Percentiles rank a stretch among this genome's conserved stretches.
Evolutionary conservation across 1,140 invertebrate genomes (phyloP).

Genomic region (Musca domestica): DNA sequence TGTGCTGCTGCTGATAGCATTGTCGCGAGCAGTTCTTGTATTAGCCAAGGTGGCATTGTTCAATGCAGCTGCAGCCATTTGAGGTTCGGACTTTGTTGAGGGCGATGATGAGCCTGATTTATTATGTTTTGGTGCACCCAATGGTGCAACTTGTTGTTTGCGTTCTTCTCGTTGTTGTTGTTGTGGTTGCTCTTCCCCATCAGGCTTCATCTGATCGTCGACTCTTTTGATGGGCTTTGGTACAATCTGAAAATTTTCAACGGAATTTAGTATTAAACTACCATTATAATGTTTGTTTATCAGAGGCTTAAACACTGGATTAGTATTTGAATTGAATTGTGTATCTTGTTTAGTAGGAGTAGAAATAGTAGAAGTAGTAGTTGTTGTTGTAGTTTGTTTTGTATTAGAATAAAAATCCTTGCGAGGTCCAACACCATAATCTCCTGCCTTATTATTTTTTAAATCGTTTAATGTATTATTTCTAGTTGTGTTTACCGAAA

Average conservation of each 20-base stretch:
- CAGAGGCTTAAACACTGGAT: slow-evolving; percentile 2
- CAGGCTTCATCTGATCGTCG: slow-evolving; percentile 26
- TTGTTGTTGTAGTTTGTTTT: slow-evolving; percentile 14
- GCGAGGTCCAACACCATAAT: slow-evolving; percentile 21
- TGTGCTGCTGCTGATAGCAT: slow-evolving; percentile 29
- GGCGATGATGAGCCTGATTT: slow-evolving; percentile 29
- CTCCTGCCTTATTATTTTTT: slow-evolving; percentile 3
- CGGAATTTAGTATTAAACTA: slow-evolving; percentile 51
- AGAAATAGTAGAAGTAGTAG: background rate
- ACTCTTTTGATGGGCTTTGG: slow-evolving; percentile 34
- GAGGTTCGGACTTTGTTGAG: slow-evolving; percentile 11
- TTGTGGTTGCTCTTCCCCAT: background rate
- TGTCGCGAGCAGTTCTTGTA: slow-evolving; percentile 16
- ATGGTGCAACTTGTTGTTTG: slow-evolving; percentile 34
- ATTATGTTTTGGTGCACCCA: slow-evolving; percentile 34
- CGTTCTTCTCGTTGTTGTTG: slow-evolving; percentile 23
- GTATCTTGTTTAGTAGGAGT: background rate
- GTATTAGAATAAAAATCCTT: too few species aligned
- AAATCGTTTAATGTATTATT: slow-evolving; percentile 23
- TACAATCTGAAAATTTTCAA: slow-evolving; percentile 55
- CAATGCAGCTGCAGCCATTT: background rate
- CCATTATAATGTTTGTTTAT: slow-evolving; percentile 35
- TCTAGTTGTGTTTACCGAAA: slow-evolving; percentile 39
- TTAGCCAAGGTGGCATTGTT: slow-evolving; percentile 13
- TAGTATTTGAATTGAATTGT: slow-evolving; percentile 16